Percentiles rank a stretch among this genome's conserved stretches.
Evolutionary conservation across 2,888 invertebrate species (phyloP).

Genomic region (Neoitamus cyanurus): DNA sequence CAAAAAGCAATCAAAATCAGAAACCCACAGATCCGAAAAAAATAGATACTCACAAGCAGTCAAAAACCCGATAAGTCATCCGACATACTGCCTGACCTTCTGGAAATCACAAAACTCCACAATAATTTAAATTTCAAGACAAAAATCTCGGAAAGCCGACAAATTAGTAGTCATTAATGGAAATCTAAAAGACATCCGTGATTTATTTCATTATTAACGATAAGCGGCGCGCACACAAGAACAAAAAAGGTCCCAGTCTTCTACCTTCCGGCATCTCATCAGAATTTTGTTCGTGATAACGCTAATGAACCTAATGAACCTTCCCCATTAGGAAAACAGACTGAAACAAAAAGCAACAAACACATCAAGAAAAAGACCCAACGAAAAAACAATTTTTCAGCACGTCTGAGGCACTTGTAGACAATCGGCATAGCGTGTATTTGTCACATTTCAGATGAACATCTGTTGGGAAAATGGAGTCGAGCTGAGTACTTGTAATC

Average conservation of each 20-base stretch:
- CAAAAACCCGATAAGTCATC: neutral
- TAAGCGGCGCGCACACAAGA: neutral
- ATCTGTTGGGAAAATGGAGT: neutral
- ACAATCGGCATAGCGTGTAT: neutral
- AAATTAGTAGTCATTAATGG: constrained; percentile 36
- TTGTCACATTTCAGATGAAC: neutral
- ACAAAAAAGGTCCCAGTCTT: constrained; percentile 2
- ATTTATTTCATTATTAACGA: constrained; percentile 26
- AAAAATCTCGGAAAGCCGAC: constrained; percentile 6
- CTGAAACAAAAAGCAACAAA: constrained; percentile 1
- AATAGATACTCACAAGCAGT: neutral
- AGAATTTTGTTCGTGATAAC: neutral
- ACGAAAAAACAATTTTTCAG: constrained; percentile 4
- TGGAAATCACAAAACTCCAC: neutral
- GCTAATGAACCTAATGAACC: constrained; percentile 11
- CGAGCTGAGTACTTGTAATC: constrained; percentile 19
- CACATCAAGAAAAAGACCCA: neutral
- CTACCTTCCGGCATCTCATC: constrained; percentile 9
- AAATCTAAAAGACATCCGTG: neutral
- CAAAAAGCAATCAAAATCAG: neutral
- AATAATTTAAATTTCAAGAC: constrained; percentile 12
- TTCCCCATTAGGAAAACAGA: neutral
- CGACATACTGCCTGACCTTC: neutral
- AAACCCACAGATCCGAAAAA: neutral
- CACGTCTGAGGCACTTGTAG: neutral